Percentiles rank a stretch among this genome's conserved stretches.
These are phyloP conservation scores for Syngnathus rostellatus DNA, from an alignment of 2,797 vertebrate species.

Conservation along the genomic window DNA sequence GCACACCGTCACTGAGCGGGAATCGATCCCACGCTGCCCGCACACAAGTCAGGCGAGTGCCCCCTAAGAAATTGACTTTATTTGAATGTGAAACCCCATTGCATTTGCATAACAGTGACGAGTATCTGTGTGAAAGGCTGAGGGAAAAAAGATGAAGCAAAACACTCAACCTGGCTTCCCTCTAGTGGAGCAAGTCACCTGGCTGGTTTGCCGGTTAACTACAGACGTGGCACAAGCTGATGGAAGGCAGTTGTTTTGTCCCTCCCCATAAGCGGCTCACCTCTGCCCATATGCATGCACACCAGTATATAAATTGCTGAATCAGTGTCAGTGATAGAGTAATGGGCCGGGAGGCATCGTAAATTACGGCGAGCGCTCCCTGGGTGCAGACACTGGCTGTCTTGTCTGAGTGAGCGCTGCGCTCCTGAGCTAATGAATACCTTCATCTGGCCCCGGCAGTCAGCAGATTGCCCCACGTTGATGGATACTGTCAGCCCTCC, in stretches of 20 bases:
- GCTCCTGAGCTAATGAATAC: slow-evolving; percentile 96
- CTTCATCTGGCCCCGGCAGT: slow-evolving; percentile 98
- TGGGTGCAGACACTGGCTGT: slow-evolving; percentile 79
- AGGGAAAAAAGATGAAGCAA: slow-evolving; percentile 14
- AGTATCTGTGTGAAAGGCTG: slow-evolving; percentile 5
- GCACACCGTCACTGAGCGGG: too few species aligned
- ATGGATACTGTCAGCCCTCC: slow-evolving; percentile 96
- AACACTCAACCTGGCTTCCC: slow-evolving; percentile 49
- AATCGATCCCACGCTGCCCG: too few species aligned
- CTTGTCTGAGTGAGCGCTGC: slow-evolving; percentile 79
- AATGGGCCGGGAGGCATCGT: slow-evolving; percentile 82
- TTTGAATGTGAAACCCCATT: background rate
- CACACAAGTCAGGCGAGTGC: too few species aligned
- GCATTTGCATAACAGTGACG: background rate
- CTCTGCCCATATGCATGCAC: slow-evolving; percentile 75
- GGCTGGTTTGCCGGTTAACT: slow-evolving; percentile 64
- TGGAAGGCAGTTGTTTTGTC: slow-evolving; percentile 60
- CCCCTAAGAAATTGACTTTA: background rate
- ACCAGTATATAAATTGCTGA: slow-evolving; percentile 93
- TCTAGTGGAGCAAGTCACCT: slow-evolving; percentile 57
- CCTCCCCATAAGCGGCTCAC: slow-evolving; percentile 70
- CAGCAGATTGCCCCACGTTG: slow-evolving; percentile 94
- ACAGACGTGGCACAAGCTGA: slow-evolving; percentile 61
- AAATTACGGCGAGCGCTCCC: slow-evolving; percentile 86
- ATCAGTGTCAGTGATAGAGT: slow-evolving; percentile 94